Evolutionary conservation across 2,888 invertebrate species (phyloP), one percentile per base, ranked within the genome.

Genomic region (Candidula unifasciata): DNA sequence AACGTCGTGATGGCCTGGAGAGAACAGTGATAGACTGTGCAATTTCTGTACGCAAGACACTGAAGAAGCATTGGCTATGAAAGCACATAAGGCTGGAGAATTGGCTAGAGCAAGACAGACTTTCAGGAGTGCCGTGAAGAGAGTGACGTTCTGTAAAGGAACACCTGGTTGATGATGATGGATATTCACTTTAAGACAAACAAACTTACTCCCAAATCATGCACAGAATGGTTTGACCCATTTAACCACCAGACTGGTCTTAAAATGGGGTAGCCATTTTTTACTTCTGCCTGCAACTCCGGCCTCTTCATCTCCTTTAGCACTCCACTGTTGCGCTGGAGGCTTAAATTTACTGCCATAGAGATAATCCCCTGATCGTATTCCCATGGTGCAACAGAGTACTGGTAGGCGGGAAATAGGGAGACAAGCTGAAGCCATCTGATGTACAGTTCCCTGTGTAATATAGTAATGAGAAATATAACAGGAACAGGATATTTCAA

Each of bases 221-320:
- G 89, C 0, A 90, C 86, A 3, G 84, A 87, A n/a, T n/a, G 35
- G 68, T 90, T 90, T 1, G 79, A 81, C 0, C 90, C 88, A 76
- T 90, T 86, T 44, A 87, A 80, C 92, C 91, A 91, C 92, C 92
- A 91, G 27, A 91, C 84, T 3, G 91, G 91, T 69, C 90, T 87
- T 30, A 92, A 86, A 27, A 92, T 88, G 5, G 91, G 91, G 44
- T 96, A 92, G 0, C 98, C 98, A 30, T 96, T 96, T 89, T 80
- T 78, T 33, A 89, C 86, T 35, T 90, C 87, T 8, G 84, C 95
- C 3, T 96, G 96, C 92, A 96, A 96, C 89, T 96, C 96, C 88
- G 96, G 95, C 16, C n/a, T 27, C 30, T 27, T 30, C 6, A 85
- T n/a, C 37, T 83, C 84, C 35, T 77, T 68, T 24, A 79, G 52